Conservation (phyloP, 2,888 invertebrate species). For the Neoitamus cyanurus region DNA sequence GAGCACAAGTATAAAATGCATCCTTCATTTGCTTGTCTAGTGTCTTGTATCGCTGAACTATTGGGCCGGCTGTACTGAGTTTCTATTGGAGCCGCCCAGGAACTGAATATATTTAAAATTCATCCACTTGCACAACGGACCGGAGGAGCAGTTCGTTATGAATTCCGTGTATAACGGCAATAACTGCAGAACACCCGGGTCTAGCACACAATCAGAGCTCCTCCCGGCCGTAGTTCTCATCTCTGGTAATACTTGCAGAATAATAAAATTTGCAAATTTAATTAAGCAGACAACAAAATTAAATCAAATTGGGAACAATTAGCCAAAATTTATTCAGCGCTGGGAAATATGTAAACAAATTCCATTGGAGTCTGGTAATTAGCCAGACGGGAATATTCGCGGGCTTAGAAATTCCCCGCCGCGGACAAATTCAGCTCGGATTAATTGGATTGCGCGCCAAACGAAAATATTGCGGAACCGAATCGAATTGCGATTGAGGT, state of each 20-base stretch:
- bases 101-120: constrained; percentile 26
- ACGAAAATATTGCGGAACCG: neutral
- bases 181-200: neutral
- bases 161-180: constrained; percentile 11
- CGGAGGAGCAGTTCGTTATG: constrained; percentile 21
- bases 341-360: constrained; percentile 36
- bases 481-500: neutral
- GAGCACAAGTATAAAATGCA: no score
- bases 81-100: neutral
- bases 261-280: constrained; percentile 52
- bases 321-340: constrained; percentile 48
- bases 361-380: constrained; percentile 41
- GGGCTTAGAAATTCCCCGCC: neutral
- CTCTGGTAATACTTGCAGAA: constrained; percentile 30
- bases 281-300: constrained; percentile 50
- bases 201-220: neutral
- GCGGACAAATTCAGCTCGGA: neutral
- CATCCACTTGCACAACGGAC: neutral
- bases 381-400: neutral
- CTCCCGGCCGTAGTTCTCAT: neutral
- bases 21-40: no score
- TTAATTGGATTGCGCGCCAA: neutral
- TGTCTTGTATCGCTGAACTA: neutral
- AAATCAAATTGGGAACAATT: constrained; percentile 52
- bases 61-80: neutral